Evolutionary conservation across 2,888 invertebrate genomes (phyloP).

Genomic region (Spodoptera littoralis): DNA sequence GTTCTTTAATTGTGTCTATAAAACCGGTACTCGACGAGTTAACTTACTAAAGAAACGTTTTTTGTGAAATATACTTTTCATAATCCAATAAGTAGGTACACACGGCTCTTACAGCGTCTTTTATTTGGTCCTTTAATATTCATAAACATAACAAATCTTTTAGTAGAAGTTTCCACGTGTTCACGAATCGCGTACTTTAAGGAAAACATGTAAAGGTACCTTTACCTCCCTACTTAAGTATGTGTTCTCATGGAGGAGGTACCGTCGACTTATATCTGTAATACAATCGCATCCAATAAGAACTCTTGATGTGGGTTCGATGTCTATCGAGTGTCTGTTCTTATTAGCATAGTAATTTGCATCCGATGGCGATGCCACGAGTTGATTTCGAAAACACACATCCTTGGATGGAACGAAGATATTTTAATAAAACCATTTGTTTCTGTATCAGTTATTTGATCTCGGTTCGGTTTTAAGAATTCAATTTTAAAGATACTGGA

Average conservation of each 20-base stretch:
- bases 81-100: constrained; percentile 22
- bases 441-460: constrained; percentile 24
- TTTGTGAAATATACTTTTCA: constrained; percentile 19
- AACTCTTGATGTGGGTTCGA: constrained; percentile 75
- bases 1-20: too few species aligned
- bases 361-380: constrained; percentile 64
- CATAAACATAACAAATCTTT: constrained; percentile 46
- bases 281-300: constrained; percentile 77
- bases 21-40: too few species aligned
- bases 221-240: too few species aligned
- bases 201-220: constrained; percentile 29
- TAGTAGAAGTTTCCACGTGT: constrained; percentile 34
- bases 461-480: background rate
- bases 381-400: constrained; percentile 53
- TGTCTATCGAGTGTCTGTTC: constrained; percentile 62
- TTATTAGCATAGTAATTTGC: constrained; percentile 77
- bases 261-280: constrained; percentile 66
- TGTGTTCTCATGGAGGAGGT: constrained; percentile 19
- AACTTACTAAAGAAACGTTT: background rate
- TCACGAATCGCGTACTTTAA: constrained; percentile 39
- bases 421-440: constrained; percentile 27
- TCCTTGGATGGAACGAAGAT: constrained; percentile 13
- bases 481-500: background rate
- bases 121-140: constrained; percentile 46
- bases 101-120: constrained; percentile 12